Conservation (phyloP, 2,797 vertebrate genomes). For the Helostoma temminkii region DNA sequence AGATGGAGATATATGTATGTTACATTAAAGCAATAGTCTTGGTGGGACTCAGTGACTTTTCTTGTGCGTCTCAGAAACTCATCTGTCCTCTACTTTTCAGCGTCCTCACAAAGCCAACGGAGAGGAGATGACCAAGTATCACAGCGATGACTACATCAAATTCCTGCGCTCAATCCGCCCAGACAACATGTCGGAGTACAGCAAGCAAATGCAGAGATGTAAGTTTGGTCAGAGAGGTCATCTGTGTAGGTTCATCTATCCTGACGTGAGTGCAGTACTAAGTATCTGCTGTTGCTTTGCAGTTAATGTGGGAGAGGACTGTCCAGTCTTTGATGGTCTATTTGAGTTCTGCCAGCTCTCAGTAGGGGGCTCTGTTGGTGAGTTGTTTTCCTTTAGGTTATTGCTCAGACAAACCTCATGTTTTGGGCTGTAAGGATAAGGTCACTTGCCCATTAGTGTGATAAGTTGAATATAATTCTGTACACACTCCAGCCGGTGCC, state of each 20-base stretch:
- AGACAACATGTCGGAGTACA: slow-evolving; percentile 99
- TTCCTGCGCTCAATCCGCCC: slow-evolving; percentile 97
- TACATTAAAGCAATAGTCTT: background rate
- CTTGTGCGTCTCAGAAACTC: background rate
- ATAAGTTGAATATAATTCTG: slow-evolving; percentile 21
- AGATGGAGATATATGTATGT: slow-evolving; percentile 98
- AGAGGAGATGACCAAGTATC: slow-evolving; percentile 99
- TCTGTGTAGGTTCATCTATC: background rate
- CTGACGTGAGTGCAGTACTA: background rate
- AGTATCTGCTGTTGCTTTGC: slow-evolving; percentile 41
- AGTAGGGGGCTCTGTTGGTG: slow-evolving; percentile 95
- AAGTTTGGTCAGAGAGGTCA: slow-evolving; percentile 64
- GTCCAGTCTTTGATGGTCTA: slow-evolving; percentile 97
- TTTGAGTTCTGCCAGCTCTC: slow-evolving; percentile 99
- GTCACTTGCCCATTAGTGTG: background rate
- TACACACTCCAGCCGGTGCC: slow-evolving; percentile 89
- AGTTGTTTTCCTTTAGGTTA: slow-evolving; percentile 53
- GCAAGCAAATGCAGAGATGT: slow-evolving; percentile 99
- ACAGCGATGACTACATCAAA: slow-evolving; percentile 99
- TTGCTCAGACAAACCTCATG: background rate
- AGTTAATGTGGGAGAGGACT: slow-evolving; percentile 99
- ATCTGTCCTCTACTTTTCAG: slow-evolving; percentile 74
- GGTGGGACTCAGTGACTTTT: background rate
- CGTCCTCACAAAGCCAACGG: slow-evolving; percentile 97
- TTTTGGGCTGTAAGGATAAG: background rate